Base-by-base conservation (phyloP, 2,113 vertebrate species). In the Hemicordylus capensis region DNA sequence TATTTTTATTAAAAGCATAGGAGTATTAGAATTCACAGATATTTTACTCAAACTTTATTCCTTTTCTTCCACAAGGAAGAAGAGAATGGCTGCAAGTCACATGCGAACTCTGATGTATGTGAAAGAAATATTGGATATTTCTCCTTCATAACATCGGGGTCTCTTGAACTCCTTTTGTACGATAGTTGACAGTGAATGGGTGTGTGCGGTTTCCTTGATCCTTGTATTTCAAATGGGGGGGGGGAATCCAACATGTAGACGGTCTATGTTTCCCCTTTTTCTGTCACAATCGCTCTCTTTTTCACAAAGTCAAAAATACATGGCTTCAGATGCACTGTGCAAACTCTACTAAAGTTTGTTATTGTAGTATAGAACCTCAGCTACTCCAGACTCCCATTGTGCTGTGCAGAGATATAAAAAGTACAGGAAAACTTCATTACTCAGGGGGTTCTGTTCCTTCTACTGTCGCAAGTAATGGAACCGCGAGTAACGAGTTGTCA, bases 41-140 rank as follows among this genome's bases (percentile, higher is more conserved):
- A 9, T 73, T 69, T 20, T 9, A 58, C 74, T 87, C 73, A 82
- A 77, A n/a, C 19, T 59, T 82, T 87, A 77, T 77, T 82, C 64
- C 79, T 76, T 81, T 77, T 82, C 73, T 87, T 83, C 80, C 74
- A 70, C 80, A 72, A 83, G 85, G 75, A 87, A 83, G 85, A 87
- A 87, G 64, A 83, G 80, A 70, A 77, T 83, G 56, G 64, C 74
- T 78, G 54, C 42, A 42, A 78, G 79, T 77, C 80, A 87, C 64
- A 78, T 78, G 56, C 64, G 67, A 70, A 88, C 34, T 85, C 63
- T 85, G 73, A 46, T 85, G 73, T 78, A 82, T 56, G 64, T 89
- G 83, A 89, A 85, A 85, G 83, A 81, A 85, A 85, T 85, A 85
- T 46, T 54, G 66, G 66, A 76, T 85, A 37, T 78, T 89, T 88